Conservation (phyloP, 2,888 invertebrate species). For the Gasteruption jaculator region DNA sequence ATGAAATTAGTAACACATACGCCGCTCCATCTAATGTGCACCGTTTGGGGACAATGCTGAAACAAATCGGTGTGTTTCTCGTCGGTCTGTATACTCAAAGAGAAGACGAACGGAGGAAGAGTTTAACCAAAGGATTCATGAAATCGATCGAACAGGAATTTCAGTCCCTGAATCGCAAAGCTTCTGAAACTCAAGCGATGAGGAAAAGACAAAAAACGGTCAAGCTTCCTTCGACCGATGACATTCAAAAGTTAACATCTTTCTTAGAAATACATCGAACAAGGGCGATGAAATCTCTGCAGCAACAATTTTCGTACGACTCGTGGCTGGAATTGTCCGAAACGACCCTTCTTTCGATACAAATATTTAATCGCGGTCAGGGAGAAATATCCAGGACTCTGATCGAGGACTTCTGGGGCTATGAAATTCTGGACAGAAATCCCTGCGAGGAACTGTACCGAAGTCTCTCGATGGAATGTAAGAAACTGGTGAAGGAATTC, state of each 20-base stretch:
- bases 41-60: too few relatives aligned
- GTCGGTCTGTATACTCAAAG: constrained; percentile 10
- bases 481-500: too few relatives aligned
- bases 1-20: background rate
- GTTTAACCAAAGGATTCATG: too few relatives aligned
- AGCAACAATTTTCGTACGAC: background rate
- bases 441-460: too few relatives aligned
- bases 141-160: background rate
- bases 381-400: background rate
- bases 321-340: background rate
- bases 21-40: background rate
- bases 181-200: background rate
- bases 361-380: background rate
- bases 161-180: background rate
- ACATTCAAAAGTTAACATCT: background rate
- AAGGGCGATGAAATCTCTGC: background rate
- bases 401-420: too few relatives aligned
- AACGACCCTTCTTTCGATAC: background rate
- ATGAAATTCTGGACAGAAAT: too few relatives aligned
- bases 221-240: background rate
- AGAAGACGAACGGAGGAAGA: constrained; percentile 11
- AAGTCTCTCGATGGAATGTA: too few relatives aligned
- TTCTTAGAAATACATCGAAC: background rate
- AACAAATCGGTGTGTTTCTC: background rate
- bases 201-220: background rate